A percentile compares a stretch with the other conserved stretches of the same genome.
Conservation (phyloP, 1,140 invertebrate species). For the Drosophila erecta region DNA sequence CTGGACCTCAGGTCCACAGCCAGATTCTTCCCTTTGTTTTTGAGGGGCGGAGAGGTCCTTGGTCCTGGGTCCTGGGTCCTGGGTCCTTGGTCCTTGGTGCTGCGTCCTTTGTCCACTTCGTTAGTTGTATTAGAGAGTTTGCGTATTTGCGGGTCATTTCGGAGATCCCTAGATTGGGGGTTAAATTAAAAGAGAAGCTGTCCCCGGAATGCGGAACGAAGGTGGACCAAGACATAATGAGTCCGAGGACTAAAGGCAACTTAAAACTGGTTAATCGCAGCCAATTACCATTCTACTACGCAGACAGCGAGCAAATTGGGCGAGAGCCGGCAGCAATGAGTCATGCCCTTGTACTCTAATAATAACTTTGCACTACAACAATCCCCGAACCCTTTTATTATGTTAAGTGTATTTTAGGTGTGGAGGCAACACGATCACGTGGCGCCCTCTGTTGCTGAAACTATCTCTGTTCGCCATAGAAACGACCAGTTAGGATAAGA, state of each 20-base stretch:
- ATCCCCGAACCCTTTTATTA: no score
- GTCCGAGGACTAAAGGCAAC: constrained; percentile 4
- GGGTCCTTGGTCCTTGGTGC: constrained; percentile 1
- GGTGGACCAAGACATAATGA: constrained; percentile 29
- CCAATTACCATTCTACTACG: constrained; percentile 10
- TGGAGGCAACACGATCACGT: not conserved
- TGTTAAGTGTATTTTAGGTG: not conserved
- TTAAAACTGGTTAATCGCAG: constrained; percentile 8
- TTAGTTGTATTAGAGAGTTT: constrained; percentile 75
- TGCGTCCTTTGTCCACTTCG: constrained; percentile 71
- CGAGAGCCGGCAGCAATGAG: not conserved
- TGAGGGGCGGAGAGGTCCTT: not conserved
- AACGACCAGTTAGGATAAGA: no score
- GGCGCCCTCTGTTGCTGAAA: not conserved
- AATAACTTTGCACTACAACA: not conserved
- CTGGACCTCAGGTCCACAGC: constrained; percentile 36
- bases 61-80: not conserved
- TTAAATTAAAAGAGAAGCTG: constrained; percentile 39
- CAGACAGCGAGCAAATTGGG: not conserved
- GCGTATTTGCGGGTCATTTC: constrained; percentile 52
- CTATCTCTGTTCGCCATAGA: no score
- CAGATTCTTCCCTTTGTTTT: constrained; percentile 29
- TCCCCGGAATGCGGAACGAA: constrained; percentile 1
- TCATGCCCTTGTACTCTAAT: not conserved
- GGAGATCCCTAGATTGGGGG: constrained; percentile 46